A percentile compares a stretch with the other conserved stretches of the same genome.
Evolutionary conservation across 2,797 vertebrate species (phyloP).

Genomic region (Sphenodon punctatus): DNA sequence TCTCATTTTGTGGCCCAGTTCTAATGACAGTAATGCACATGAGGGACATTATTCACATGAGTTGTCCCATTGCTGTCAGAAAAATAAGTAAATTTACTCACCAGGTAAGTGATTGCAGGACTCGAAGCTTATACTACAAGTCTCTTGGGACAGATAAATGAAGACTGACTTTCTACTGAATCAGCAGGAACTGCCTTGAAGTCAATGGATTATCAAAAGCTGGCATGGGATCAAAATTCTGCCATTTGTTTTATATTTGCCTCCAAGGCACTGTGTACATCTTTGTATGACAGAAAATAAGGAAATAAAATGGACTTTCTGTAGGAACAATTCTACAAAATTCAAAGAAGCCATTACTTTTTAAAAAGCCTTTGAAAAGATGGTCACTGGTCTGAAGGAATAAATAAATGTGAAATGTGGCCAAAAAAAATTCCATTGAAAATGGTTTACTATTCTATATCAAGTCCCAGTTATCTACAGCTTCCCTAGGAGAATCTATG

Average conservation of each 20-base stretch:
- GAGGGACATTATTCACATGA: background rate
- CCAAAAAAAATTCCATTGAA: background rate
- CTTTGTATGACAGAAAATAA: background rate
- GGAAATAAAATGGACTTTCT: background rate
- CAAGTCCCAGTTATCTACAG: background rate
- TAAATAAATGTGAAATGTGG: background rate
- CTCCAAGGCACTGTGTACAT: background rate
- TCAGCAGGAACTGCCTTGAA: background rate
- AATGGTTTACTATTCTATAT: background rate
- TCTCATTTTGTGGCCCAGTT: background rate
- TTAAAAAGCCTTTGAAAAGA: background rate
- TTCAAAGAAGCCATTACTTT: background rate
- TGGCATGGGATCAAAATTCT: background rate
- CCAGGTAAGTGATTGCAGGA: background rate
- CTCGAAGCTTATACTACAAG: background rate
- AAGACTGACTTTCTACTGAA: background rate
- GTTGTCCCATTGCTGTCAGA: background rate
- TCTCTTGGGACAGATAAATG: background rate
- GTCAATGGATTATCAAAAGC: background rate
- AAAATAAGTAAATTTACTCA: background rate
- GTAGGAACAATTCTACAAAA: background rate
- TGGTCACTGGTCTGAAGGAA: background rate
- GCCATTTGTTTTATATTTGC: background rate
- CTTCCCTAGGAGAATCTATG: background rate
- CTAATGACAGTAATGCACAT: background rate